Percentiles rank a stretch among this genome's conserved stretches.
Evolutionary conservation across 2,113 vertebrate species (phyloP).

Genomic region (Urocynchramus pylzowi): DNA sequence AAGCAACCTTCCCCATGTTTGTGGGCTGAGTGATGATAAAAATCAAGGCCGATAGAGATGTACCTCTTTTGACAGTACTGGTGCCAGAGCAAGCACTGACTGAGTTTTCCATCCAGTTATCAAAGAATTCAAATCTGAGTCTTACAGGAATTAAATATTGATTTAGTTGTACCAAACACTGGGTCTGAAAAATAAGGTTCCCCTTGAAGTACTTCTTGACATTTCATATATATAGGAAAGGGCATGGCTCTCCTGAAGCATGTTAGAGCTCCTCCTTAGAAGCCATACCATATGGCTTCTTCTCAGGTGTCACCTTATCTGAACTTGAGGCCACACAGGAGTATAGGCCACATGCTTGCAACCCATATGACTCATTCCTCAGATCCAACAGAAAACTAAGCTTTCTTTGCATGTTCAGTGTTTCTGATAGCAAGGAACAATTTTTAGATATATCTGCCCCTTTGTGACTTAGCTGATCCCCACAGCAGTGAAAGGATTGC

Average conservation of each 20-base stretch:
- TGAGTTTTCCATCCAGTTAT: not conserved
- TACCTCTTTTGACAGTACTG: not conserved
- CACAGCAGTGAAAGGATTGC: not conserved
- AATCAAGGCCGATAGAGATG: not conserved
- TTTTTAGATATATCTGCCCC: not conserved
- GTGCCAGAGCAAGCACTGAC: not conserved
- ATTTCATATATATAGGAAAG: not conserved
- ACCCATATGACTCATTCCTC: not conserved
- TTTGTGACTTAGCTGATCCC: not conserved
- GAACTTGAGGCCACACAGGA: not conserved
- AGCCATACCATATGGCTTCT: not conserved
- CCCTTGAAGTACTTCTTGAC: not conserved
- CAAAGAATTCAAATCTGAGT: not conserved
- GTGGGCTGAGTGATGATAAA: not conserved
- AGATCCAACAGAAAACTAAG: not conserved
- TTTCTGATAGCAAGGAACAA: not conserved
- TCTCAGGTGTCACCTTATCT: not conserved
- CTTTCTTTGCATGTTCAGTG: not conserved
- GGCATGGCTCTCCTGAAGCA: not conserved
- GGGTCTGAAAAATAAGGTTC: not conserved
- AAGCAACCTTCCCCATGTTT: not conserved
- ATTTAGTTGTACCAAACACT: not conserved
- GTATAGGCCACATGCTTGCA: not conserved
- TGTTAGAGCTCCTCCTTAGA: not conserved
- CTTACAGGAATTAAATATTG: not conserved